A percentile compares a stretch with the other conserved stretches of the same genome.
These are phyloP conservation scores for Plectropomus leopardus DNA, from an alignment of 2,113 vertebrate species.

Conservation along the genomic window DNA sequence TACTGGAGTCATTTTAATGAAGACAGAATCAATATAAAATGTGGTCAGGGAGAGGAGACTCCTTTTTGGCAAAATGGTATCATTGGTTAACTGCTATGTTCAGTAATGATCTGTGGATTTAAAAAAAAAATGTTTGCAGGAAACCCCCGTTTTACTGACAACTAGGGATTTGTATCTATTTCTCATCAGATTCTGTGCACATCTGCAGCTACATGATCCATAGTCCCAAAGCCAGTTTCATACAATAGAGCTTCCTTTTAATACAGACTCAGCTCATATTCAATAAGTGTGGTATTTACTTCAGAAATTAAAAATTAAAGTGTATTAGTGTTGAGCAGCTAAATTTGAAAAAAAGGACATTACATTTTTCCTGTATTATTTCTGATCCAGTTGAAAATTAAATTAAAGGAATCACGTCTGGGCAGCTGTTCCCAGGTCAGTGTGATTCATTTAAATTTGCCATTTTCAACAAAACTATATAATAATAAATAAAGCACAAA, in stretches of 20 bases:
- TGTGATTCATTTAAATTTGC: too few relatives aligned
- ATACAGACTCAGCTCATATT: background rate
- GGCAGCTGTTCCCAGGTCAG: background rate
- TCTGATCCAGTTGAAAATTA: background rate
- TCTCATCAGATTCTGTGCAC: background rate
- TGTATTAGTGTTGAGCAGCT: background rate
- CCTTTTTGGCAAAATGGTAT: background rate
- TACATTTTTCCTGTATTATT: background rate
- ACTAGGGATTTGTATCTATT: background rate
- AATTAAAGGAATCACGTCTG: background rate
- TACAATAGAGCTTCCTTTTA: background rate
- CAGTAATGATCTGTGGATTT: background rate
- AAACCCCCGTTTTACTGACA: background rate
- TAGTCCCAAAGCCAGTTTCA: background rate
- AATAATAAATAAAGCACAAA: too few relatives aligned
- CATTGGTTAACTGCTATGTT: background rate
- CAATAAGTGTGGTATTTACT: background rate
- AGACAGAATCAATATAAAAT: constrained; percentile 21
- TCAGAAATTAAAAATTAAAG: background rate
- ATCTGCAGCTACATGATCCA: background rate
- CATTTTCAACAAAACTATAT: too few relatives aligned
- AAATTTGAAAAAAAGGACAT: background rate
- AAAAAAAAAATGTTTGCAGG: background rate
- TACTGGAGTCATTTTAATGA: background rate
- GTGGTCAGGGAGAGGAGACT: constrained; percentile 26